phyloP scores from a whole-genome alignment of 2,888 invertebrate species.

The Eupithecia subfuscata region DNA sequence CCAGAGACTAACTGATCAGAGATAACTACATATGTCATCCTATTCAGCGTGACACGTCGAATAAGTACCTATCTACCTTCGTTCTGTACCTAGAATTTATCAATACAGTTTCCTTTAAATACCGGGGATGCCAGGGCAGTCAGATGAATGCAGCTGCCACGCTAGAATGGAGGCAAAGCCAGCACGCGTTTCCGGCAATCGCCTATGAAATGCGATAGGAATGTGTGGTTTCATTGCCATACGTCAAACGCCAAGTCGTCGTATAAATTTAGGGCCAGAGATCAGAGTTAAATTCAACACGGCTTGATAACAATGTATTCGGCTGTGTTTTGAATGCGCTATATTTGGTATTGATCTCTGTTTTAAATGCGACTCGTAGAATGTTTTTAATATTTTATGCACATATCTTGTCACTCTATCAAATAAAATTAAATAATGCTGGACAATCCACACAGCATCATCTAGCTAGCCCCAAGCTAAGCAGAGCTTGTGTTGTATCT shows the following conservation, averaged over 20 bases:
- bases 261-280: neutral
- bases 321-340: too few relatives aligned
- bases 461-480: too few relatives aligned
- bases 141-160: conserved; percentile 20
- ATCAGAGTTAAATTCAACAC: neutral
- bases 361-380: too few relatives aligned
- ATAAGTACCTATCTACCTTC: neutral
- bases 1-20: neutral
- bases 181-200: conserved; percentile 34
- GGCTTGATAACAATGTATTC: too few relatives aligned
- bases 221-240: neutral
- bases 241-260: neutral
- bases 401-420: too few relatives aligned
- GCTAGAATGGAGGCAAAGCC: conserved; percentile 17
- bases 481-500: too few relatives aligned
- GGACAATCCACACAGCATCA: too few relatives aligned
- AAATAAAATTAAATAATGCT: too few relatives aligned
- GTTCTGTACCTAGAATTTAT: neutral
- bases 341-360: too few relatives aligned
- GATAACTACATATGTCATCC: neutral
- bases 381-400: too few relatives aligned
- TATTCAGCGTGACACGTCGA: neutral
- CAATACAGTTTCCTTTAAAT: conserved; percentile 20
- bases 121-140: conserved; percentile 7
- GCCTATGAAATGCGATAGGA: conserved; percentile 26